Evolutionary conservation across 64 coral and sea anemone species (phyloP).

Genomic region (Montipora cactus): DNA sequence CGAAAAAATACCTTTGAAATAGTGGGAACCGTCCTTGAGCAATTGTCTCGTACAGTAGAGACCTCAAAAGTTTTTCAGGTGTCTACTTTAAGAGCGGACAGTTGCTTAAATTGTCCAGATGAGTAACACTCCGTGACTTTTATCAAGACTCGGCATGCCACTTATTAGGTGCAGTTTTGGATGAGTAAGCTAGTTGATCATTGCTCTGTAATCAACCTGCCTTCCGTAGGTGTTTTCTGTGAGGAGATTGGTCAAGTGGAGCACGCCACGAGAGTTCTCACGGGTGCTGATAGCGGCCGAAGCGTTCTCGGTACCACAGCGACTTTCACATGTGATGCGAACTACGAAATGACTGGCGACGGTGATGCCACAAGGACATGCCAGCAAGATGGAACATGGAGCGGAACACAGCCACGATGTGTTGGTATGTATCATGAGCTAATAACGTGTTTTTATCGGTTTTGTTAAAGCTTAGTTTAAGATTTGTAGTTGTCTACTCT

Average conservation of each 20-base stretch:
- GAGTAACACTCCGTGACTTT: no score
- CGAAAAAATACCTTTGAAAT: no score
- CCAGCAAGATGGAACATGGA: conserved; percentile 59
- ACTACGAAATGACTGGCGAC: conserved; percentile 38
- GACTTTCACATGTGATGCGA: conserved; percentile 50
- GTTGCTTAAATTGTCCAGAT: no score
- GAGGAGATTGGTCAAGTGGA: conserved; percentile 55
- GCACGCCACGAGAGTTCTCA: conserved; percentile 31
- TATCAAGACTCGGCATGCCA: neutral
- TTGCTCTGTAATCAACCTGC: neutral
- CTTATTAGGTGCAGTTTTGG: no score
- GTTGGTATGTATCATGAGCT: conserved; percentile 14
- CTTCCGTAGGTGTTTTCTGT: conserved; percentile 37
- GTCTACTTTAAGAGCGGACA: no score
- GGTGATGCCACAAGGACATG: conserved; percentile 34
- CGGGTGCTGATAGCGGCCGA: neutral
- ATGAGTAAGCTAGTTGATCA: neutral
- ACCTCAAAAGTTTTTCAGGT: no score
- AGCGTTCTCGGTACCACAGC: conserved; percentile 43
- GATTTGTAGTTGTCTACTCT: no score
- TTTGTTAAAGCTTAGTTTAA: neutral
- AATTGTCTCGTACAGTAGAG: no score
- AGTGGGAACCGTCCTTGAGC: no score
- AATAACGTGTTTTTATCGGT: neutral
- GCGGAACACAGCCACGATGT: conserved; percentile 61